Base-by-base conservation (phyloP, 2,888 invertebrate genomes). In the Diloba caeruleocephala region DNA sequence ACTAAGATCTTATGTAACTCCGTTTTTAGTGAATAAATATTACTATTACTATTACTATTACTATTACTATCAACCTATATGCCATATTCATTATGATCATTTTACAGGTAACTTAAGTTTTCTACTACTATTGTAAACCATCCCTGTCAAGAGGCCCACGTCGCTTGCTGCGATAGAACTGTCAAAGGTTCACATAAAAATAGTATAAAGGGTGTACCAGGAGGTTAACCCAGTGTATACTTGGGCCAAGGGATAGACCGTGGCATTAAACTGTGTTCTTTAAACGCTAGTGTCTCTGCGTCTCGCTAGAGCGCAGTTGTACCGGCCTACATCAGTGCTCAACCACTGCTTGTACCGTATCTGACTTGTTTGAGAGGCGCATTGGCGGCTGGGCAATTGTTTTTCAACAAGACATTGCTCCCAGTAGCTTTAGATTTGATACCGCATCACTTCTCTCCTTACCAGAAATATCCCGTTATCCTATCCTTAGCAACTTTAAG, bases 351-450 rank as follows among this genome's bases (percentile, higher is more conserved):
- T 91, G 93, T 87, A 82, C 65, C 15, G 85, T 90, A 89, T 89
- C 92, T 92, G 89, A 87, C 83, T 65, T 51, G 39, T 54, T 48
- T 53, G 73, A 80, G 82, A 81, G 78, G 78, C 83, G 84, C 80
- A 55, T 42, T 71, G 89, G 90, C 57, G 65, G 93, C 93, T 91
- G 82, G 85, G 76, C 91, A 92, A 92, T 92, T 70, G 93, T 92
- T 81, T 93, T 92, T 92, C 92, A 90, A 93, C 91, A 92, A 93
- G 80, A 89, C 93, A 92, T 92, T 92, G 92, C 3, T 71, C 74
- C 83, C 73, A 57, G 92, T 92, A 91, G 78, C 92, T 88, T 82
- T 72, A 57, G 42, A 49, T 43, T 3, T 13, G 45, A 41, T 65
- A 69, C 54, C 51, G 50, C 51, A 31, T 49, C 42, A 51, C 55